Evolutionary conservation across 2,113 vertebrate genomes (phyloP).

Genomic region (Probosciger aterrimus): DNA sequence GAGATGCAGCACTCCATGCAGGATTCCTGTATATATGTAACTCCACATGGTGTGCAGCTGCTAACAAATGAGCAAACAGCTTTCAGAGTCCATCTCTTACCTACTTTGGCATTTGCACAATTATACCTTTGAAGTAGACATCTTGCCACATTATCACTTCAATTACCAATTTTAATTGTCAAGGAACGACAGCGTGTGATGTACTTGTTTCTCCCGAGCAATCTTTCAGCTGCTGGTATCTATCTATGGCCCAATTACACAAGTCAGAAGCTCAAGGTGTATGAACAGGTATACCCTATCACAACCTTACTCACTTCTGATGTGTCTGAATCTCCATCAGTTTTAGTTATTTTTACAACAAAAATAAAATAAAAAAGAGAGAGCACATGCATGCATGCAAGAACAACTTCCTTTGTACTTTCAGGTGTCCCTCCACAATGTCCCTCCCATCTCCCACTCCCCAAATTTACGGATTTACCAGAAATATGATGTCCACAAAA

Average conservation of each 20-base stretch:
- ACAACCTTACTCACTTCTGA: not conserved
- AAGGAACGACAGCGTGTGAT: not conserved
- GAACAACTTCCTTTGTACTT: not conserved
- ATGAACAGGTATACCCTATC: not conserved
- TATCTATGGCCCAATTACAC: not conserved
- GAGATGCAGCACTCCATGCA: rapidly evolving
- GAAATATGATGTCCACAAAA: not conserved
- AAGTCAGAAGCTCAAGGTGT: not conserved
- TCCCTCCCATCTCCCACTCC: not conserved
- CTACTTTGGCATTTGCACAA: not conserved
- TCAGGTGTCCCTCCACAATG: rapidly evolving
- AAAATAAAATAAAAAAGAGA: not conserved
- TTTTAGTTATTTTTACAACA: not conserved
- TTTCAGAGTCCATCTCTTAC: not conserved
- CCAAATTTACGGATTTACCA: not conserved
- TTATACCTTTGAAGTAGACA: not conserved
- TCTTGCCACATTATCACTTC: not conserved
- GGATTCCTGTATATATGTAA: rapidly evolving
- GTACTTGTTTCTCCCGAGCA: not conserved
- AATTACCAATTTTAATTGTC: not conserved
- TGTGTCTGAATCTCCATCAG: not conserved
- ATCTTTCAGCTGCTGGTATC: not conserved
- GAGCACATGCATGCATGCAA: rapidly evolving
- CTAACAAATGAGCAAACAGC: not conserved
- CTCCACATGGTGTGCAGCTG: rapidly evolving